A percentile compares a stretch with the other conserved stretches of the same genome.
Evolutionary conservation across 2,888 invertebrate genomes (phyloP).

Genomic region (Lepeophtheirus nordmannii): DNA sequence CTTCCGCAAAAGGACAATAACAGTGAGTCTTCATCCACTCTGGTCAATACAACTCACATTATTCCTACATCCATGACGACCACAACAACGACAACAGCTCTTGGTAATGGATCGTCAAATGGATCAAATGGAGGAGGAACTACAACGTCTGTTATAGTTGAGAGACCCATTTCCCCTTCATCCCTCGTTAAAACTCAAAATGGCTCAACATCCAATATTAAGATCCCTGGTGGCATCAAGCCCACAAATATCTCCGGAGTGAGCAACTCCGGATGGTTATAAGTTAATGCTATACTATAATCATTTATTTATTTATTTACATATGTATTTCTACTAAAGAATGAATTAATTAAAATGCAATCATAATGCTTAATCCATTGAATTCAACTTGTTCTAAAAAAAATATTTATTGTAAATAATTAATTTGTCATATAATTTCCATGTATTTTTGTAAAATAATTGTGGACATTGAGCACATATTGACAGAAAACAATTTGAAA

Average conservation of each 20-base stretch:
- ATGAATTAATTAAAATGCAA: background rate
- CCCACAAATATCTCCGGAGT: background rate
- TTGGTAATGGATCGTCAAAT: background rate
- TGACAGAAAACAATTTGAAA: background rate
- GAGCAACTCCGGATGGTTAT: background rate
- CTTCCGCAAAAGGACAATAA: background rate
- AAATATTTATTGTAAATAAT: too few relatives aligned
- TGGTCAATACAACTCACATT: background rate
- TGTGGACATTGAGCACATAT: background rate
- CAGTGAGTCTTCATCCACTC: background rate
- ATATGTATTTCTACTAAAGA: background rate
- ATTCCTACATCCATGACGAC: background rate
- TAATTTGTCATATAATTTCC: too few relatives aligned
- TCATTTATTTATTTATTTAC: background rate
- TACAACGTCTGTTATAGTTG: background rate
- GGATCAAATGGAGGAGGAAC: background rate
- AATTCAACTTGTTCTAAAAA: too few relatives aligned
- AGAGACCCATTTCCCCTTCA: background rate
- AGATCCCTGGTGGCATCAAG: background rate
- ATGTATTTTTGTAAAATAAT: too few relatives aligned
- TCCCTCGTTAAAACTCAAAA: slow-evolving; percentile 2
- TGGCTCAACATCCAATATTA: background rate
- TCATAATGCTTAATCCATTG: background rate
- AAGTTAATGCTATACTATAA: background rate
- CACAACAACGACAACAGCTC: background rate